A percentile compares a stretch with the other conserved stretches of the same genome.
Conservation (phyloP, 2,113 vertebrate genomes). For the Lonchura striata region DNA sequence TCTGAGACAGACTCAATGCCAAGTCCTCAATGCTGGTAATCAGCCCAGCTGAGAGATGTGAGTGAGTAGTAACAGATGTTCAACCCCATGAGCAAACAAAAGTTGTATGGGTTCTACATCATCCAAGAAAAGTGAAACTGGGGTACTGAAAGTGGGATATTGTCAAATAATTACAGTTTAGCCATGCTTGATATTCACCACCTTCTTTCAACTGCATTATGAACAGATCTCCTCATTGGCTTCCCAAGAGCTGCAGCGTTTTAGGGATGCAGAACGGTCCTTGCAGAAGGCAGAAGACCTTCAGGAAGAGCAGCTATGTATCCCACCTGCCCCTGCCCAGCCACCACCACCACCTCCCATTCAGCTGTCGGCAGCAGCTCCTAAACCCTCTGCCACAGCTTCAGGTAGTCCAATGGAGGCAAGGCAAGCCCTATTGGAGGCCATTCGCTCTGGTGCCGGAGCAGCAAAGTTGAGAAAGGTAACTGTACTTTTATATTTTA, state of each 20-base stretch:
- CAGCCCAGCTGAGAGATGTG: slow-evolving; percentile 33
- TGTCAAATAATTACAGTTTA: background rate
- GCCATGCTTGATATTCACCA: background rate
- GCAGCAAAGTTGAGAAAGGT: slow-evolving; percentile 89
- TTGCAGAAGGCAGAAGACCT: background rate
- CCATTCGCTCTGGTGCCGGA: slow-evolving; percentile 90
- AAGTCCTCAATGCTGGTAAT: slow-evolving; percentile 19
- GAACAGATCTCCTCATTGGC: slow-evolving; percentile 82
- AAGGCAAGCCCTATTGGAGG: slow-evolving; percentile 87
- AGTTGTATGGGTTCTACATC: background rate
- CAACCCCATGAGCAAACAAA: background rate
- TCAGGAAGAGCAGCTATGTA: background rate
- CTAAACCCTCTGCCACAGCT: background rate
- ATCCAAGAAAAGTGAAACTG: background rate
- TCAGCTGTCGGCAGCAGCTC: slow-evolving; percentile 2
- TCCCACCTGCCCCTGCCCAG: slow-evolving; percentile 12
- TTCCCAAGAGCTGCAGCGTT: slow-evolving; percentile 77
- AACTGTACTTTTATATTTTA: background rate
- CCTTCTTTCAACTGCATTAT: background rate
- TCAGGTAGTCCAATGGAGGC: slow-evolving; percentile 61
- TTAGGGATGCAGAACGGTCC: slow-evolving; percentile 38
- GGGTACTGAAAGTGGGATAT: background rate
- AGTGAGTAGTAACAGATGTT: slow-evolving; percentile 48
- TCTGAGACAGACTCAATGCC: slow-evolving; percentile 24
- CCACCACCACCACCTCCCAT: slow-evolving; percentile 4